These are phyloP conservation scores for Ylistrum balloti DNA, from an alignment of 1,140 invertebrate genomes.

Conservation along the genomic window DNA sequence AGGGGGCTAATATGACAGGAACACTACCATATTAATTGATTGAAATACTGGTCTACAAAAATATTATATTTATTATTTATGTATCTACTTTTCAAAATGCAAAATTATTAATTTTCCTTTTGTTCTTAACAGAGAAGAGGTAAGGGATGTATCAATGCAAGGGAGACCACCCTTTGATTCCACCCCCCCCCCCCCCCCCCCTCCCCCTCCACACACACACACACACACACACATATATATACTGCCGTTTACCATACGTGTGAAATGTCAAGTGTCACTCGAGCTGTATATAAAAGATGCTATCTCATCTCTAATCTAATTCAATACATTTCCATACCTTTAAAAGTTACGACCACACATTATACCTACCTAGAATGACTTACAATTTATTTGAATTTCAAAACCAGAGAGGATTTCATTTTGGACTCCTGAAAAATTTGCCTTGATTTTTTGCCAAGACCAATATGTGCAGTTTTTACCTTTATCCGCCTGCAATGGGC, in stretches of 20 bases:
- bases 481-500: background rate
- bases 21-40: background rate
- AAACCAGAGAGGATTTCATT: background rate
- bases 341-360: background rate
- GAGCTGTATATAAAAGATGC: background rate
- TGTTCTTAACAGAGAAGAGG: no score
- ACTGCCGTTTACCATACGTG: background rate
- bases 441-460: background rate
- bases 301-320: background rate
- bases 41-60: background rate
- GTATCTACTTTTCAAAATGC: no score
- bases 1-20: background rate
- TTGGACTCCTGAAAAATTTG: background rate
- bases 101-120: background rate
- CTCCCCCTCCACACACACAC: no score
- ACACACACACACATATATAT: background rate
- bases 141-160: background rate
- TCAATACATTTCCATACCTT: background rate
- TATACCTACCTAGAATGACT: background rate
- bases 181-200: no score
- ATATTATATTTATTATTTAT: no score
- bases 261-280: slow-evolving; percentile 23
- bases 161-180: background rate
- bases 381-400: slow-evolving; percentile 5
- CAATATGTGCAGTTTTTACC: background rate